A percentile compares a stretch with the other conserved stretches of the same genome.
These are phyloP conservation scores for Eristalinus sepulchralis DNA, from an alignment of 2,888 invertebrate species.

Conservation along the genomic window DNA sequence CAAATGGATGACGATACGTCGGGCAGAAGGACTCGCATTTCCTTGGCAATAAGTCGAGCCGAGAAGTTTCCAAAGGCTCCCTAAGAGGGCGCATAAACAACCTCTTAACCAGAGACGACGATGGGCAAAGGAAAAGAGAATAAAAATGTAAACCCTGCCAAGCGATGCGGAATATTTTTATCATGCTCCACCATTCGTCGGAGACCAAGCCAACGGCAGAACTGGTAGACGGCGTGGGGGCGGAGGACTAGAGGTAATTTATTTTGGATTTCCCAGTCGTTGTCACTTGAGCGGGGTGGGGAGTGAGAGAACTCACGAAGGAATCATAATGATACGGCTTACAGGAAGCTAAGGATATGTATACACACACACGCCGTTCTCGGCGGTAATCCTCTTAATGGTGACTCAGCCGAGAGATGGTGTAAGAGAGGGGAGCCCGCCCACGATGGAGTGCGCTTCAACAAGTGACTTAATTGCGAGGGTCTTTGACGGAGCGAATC, in stretches of 20 bases:
- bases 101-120: neutral
- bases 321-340: conserved; percentile 41
- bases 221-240: neutral
- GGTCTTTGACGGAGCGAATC: neutral
- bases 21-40: conserved; percentile 36
- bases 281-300: conserved; percentile 13
- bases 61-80: conserved; percentile 10
- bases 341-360: conserved; percentile 37
- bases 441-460: neutral
- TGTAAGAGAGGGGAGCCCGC: neutral
- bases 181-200: conserved; percentile 33
- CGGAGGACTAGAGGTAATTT: conserved; percentile 36
- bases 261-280: conserved; percentile 54
- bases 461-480: neutral
- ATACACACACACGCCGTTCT: neutral
- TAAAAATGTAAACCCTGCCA: conserved; percentile 1
- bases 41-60: conserved; percentile 27
- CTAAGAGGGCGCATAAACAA: conserved; percentile 26
- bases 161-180: conserved; percentile 29
- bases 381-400: conserved; percentile 1
- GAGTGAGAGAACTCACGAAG: neutral
- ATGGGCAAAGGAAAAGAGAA: neutral
- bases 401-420: neutral
- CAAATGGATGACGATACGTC: conserved; percentile 37
- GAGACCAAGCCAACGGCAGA: conserved; percentile 1